A percentile compares a stretch with the other conserved stretches of the same genome.
Evolutionary conservation across 2,888 invertebrate genomes (phyloP).

Genomic region (Onchidella celtica): DNA sequence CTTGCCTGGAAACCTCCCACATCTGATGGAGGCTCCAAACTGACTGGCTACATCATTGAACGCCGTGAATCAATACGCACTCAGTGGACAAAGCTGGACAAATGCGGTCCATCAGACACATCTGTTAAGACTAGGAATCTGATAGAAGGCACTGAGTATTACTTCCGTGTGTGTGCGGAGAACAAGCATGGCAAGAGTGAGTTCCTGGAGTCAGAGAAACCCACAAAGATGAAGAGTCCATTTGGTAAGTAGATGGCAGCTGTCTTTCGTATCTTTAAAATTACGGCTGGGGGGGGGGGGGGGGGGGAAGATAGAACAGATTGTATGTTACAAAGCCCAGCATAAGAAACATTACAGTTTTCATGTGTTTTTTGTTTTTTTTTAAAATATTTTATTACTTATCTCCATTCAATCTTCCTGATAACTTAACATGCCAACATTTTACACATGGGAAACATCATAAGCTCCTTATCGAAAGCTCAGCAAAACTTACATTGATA

Average conservation of each 20-base stretch:
- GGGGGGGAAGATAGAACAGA: neutral
- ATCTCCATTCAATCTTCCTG: too few relatives aligned
- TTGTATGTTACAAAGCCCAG: too few relatives aligned
- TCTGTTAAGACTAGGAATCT: constrained; percentile 63
- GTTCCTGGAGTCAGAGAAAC: constrained; percentile 65
- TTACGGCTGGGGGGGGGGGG: neutral
- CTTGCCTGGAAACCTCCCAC: constrained; percentile 77
- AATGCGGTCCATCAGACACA: constrained; percentile 55
- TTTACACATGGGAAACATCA: too few relatives aligned
- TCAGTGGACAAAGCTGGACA: constrained; percentile 64
- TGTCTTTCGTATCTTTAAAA: neutral
- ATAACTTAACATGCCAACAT: too few relatives aligned
- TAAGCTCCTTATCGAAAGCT: too few relatives aligned
- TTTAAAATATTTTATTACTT: too few relatives aligned
- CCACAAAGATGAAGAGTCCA: constrained; percentile 68
- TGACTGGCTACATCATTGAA: constrained; percentile 69
- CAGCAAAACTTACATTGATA: too few relatives aligned
- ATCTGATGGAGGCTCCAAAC: constrained; percentile 70
- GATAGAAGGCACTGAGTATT: constrained; percentile 82
- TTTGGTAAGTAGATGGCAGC: constrained; percentile 63
- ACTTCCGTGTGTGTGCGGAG: constrained; percentile 92
- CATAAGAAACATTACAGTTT: too few relatives aligned
- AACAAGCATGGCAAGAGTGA: constrained; percentile 95
- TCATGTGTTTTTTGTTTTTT: too few relatives aligned
- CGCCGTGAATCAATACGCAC: constrained; percentile 76